Evolutionary conservation across 2,888 invertebrate species (phyloP), one percentile per base, ranked within the genome.

Genomic region (Eupsilia transversa): DNA sequence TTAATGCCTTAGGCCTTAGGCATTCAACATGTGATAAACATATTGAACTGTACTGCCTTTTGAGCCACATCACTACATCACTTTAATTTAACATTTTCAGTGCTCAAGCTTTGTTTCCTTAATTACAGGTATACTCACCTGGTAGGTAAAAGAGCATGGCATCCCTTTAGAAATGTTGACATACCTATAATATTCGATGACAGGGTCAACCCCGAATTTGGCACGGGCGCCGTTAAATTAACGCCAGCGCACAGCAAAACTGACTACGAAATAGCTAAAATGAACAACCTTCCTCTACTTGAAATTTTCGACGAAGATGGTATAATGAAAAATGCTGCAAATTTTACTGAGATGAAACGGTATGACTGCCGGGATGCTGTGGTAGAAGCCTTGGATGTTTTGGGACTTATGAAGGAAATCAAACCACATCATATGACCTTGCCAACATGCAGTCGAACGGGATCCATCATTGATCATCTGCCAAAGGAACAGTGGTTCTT

Each of bases 401-500:
- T 97, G 84, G 97, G 97, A 0, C 93, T 98, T 0, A 96, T 98
- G 71, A 96, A 97, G 73, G 97, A 97, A 63, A 95, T 97, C 7
- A 96, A 95, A 67, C 96, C 97, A 64, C 98, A 99, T 92, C 93
- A 96, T 70, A 98, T 98, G 98, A 96, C 97, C 20, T 92, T 99
- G 72, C 99, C 99, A 0, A 92, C 98, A 17, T 99, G 99, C 91
- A 98, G 98, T 83, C 97, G 99, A 72, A 98, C 99, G 33, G 98
- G 98, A 33, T 99, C 99, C 92, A 96, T 99, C 6, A 97, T 99
- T 41, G 99, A 99, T 91, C 97, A 98, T 72, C 94, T 99, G 88
- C 95, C 98, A 1, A 98, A 98, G 91, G 98, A 98, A 17, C 99
- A 99, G 90, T 99, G 99, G 99, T 99, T 98, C 92, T 91, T 99